Percentiles rank a stretch among this genome's conserved stretches.
These are phyloP conservation scores for Anguilla pacifica DNA, from an alignment of 2,797 vertebrate species.

Conservation along the genomic window DNA sequence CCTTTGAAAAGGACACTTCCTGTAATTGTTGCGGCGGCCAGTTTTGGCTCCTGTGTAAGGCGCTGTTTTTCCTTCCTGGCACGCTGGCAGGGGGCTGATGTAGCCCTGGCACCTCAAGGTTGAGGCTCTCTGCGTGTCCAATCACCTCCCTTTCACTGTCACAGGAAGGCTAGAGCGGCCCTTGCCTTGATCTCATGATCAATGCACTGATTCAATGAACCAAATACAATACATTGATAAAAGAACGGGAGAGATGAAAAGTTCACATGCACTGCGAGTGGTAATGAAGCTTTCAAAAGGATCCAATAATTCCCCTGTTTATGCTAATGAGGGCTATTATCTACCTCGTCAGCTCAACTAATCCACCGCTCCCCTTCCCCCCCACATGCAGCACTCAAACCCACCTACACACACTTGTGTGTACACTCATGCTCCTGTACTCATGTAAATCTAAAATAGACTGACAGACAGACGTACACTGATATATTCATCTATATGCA, in stretches of 20 bases:
- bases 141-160: slow-evolving; percentile 10
- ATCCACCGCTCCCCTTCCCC: not conserved
- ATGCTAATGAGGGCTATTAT: slow-evolving; percentile 26
- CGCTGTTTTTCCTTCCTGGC: not conserved
- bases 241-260: slow-evolving; percentile 11
- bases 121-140: not conserved
- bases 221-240: slow-evolving; percentile 7
- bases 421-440: not conserved
- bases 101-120: not conserved
- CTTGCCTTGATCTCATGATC: slow-evolving; percentile 28
- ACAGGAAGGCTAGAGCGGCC: not conserved
- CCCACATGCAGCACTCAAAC: not conserved
- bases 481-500: not conserved
- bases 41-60: not conserved
- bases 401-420: slow-evolving; percentile 13
- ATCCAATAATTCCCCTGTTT: slow-evolving; percentile 28
- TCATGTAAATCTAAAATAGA: not conserved
- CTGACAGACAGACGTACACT: not conserved
- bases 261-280: slow-evolving; percentile 6
- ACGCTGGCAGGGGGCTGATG: not conserved
- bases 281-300: slow-evolving; percentile 28
- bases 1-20: slow-evolving; percentile 86
- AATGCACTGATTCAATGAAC: slow-evolving; percentile 13
- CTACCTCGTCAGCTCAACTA: slow-evolving; percentile 7
- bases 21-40: slow-evolving; percentile 57